Evolutionary conservation across 2,113 vertebrate genomes (phyloP).

Genomic region (Erythrocercus mccallii): DNA sequence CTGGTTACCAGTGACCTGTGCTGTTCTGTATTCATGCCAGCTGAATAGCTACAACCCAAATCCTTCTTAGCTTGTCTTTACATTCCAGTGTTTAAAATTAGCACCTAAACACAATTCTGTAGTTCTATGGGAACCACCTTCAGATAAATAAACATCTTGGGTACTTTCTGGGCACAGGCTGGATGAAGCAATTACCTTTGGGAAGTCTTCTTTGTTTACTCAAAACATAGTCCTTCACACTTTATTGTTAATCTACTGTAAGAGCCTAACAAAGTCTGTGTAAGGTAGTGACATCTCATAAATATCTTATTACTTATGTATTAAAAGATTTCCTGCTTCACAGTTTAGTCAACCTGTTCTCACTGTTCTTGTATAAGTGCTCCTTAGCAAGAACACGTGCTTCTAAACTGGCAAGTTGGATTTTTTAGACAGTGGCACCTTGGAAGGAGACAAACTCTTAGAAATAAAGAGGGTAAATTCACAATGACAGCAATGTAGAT

Average conservation of each 20-base stretch:
- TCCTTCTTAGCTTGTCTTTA: constrained; percentile 14
- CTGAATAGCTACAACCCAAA: not conserved
- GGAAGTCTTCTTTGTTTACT: not conserved
- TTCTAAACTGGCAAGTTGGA: not conserved
- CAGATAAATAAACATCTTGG: not conserved
- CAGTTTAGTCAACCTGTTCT: not conserved
- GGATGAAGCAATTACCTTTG: not conserved
- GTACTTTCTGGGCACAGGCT: not conserved
- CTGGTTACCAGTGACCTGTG: constrained; percentile 27
- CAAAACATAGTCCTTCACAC: not conserved
- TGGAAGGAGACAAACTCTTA: not conserved
- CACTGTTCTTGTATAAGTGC: not conserved
- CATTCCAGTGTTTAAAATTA: not conserved
- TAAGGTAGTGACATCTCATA: not conserved
- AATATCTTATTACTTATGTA: not conserved
- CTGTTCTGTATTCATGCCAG: not conserved
- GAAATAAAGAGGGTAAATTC: not conserved
- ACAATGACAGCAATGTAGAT: not conserved
- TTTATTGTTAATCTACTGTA: not conserved
- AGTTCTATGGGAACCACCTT: not conserved
- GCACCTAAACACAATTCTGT: not conserved
- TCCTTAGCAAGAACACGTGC: not conserved
- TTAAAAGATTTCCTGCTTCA: not conserved
- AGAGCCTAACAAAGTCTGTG: not conserved
- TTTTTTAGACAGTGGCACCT: not conserved